These are phyloP conservation scores for Hormiphora californensis DNA, from an alignment of 37 sponge, comb jelly and placozoan genomes.

Conservation along the genomic window DNA sequence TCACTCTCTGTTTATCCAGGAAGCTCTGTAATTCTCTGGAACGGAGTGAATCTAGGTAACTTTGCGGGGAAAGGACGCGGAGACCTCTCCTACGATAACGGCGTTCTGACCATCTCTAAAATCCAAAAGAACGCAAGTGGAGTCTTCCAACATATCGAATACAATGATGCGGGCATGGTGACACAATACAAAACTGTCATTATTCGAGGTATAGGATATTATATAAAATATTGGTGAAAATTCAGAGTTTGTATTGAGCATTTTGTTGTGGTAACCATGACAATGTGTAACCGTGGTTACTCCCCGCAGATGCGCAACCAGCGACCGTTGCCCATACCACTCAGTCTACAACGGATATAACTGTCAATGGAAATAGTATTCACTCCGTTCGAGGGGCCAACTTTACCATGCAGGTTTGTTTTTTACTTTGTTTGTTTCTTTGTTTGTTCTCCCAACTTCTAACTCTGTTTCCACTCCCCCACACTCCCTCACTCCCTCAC, in stretches of 20 bases:
- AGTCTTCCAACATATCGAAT: conserved; percentile 29
- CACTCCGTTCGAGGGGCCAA: conserved; percentile 45
- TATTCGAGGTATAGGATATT: conserved; percentile 18
- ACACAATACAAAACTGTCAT: conserved; percentile 47
- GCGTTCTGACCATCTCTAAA: neutral
- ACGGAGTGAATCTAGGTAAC: too few species aligned
- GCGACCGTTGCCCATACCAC: conserved; percentile 36
- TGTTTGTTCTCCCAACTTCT: neutral
- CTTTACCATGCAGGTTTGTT: conserved; percentile 36
- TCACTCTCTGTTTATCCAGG: too few species aligned
- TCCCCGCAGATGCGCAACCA: neutral
- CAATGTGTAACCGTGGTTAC: too few species aligned
- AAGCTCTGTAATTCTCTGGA: too few species aligned
- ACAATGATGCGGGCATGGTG: conserved; percentile 51
- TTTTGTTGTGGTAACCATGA: too few species aligned
- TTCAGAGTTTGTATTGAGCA: too few species aligned
- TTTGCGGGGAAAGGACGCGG: neutral
- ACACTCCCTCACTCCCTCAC: neutral
- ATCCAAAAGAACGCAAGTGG: conserved; percentile 47
- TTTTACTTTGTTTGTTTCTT: neutral
- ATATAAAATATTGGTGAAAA: too few species aligned
- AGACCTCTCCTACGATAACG: neutral
- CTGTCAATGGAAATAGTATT: conserved; percentile 18
- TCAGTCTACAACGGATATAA: neutral
- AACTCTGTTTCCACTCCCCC: neutral